Evolutionary conservation across 2,797 vertebrate species (phyloP).

Genomic region (Acipenser oxyrinchus): DNA sequence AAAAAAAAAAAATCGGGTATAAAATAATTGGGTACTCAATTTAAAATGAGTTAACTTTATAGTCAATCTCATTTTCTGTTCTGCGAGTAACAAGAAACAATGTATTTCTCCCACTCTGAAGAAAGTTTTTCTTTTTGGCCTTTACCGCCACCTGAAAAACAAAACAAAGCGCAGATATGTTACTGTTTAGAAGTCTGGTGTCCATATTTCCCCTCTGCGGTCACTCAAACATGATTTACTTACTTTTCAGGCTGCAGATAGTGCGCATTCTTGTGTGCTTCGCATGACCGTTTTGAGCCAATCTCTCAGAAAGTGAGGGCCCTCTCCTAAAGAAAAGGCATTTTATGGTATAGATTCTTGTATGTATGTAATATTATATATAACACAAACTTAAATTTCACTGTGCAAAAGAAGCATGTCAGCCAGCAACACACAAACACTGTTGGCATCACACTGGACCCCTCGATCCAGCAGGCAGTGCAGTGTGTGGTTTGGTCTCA

Average conservation of each 20-base stretch:
- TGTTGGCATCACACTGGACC: not conserved
- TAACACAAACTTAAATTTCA: not conserved
- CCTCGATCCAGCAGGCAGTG: too few species aligned
- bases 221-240: slow-evolving; percentile 17
- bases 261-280: slow-evolving; percentile 38
- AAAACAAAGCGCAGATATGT: slow-evolving; percentile 11
- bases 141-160: slow-evolving; percentile 32
- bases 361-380: too few species aligned
- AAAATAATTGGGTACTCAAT: too few species aligned
- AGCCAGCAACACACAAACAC: not conserved
- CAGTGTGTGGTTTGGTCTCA: not conserved
- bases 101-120: slow-evolving; percentile 48
- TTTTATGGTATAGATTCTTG: too few species aligned
- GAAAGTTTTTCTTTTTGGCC: slow-evolving; percentile 25
- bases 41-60: too few species aligned
- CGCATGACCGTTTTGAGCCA: slow-evolving; percentile 57
- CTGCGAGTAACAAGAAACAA: slow-evolving; percentile 43
- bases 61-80: slow-evolving; percentile 24
- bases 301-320: slow-evolving; percentile 50
- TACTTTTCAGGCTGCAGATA: slow-evolving; percentile 34
- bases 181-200: not conserved
- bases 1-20: too few species aligned
- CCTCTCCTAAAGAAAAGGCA: slow-evolving; percentile 45
- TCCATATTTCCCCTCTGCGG: not conserved
- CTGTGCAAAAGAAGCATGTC: not conserved